Conservation (phyloP, 2,797 vertebrate species). For the Rhinogobio ventralis region DNA sequence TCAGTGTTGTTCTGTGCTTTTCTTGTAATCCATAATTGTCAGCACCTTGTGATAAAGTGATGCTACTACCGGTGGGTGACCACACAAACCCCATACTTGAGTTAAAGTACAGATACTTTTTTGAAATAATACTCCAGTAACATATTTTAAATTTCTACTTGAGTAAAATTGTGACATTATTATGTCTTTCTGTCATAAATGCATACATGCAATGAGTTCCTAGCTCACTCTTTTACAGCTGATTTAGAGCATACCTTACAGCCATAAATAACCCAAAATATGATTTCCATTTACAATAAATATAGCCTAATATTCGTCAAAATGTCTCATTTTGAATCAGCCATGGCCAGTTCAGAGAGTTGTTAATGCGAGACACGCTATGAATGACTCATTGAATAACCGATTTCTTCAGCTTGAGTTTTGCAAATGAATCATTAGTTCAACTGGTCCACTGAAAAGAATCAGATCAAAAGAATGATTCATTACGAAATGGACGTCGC, state of each 20-base stretch:
- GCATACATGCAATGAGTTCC: neutral
- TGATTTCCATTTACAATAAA: neutral
- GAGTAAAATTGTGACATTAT: neutral
- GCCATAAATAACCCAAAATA: neutral
- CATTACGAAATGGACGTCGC: too few species aligned
- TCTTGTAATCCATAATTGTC: slow-evolving; percentile 3
- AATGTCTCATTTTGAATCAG: neutral
- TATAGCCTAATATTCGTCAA: neutral
- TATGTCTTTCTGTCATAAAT: neutral
- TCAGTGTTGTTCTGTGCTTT: neutral
- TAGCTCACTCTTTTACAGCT: neutral
- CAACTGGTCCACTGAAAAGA: too few species aligned
- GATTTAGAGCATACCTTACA: neutral
- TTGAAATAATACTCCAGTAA: neutral
- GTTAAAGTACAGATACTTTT: neutral
- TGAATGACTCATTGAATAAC: too few species aligned
- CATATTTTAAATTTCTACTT: neutral
- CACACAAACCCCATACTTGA: neutral
- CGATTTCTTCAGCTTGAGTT: too few species aligned
- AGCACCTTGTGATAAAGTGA: neutral
- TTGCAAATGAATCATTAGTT: too few species aligned
- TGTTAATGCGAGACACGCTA: neutral
- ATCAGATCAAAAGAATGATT: too few species aligned
- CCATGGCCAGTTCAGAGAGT: neutral
- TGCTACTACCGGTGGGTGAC: neutral